phyloP scores from a whole-genome alignment of 1,140 invertebrate species.

The Drosophila prosaltans region DNA sequence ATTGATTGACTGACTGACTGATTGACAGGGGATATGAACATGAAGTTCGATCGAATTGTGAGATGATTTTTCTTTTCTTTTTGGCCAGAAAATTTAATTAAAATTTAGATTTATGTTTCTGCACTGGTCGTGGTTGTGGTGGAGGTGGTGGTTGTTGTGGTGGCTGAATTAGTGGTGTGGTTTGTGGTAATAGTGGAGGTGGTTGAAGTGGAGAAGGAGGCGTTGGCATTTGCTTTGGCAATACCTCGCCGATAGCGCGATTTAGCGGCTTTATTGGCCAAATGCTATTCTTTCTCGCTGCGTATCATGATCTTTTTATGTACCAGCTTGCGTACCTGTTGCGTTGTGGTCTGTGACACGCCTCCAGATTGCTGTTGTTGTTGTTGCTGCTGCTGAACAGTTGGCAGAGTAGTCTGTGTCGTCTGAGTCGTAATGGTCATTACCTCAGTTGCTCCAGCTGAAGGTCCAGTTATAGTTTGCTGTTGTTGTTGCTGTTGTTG shows the following conservation, averaged over 20 bases:
- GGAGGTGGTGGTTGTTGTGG: constrained; percentile 22
- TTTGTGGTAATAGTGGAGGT: constrained; percentile 32
- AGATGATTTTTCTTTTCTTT: constrained; percentile 36
- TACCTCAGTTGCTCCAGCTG: constrained; percentile 65
- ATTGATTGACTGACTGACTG: constrained; percentile 52
- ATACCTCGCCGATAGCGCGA: constrained; percentile 61
- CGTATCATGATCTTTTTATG: constrained; percentile 83
- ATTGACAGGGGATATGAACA: constrained; percentile 40
- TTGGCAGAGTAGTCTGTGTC: constrained; percentile 52
- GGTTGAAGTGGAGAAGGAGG: constrained; percentile 27
- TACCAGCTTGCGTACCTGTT: constrained; percentile 82
- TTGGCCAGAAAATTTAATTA: constrained; percentile 33
- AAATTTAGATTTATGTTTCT: constrained; percentile 42
- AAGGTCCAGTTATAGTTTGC: constrained; percentile 38
- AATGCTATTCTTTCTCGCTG: constrained; percentile 80
- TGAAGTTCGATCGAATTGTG: constrained; percentile 39
- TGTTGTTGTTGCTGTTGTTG: constrained; percentile 52
- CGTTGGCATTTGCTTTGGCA: constrained; percentile 10
- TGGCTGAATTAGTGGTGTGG: constrained; percentile 27
- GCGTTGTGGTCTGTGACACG: constrained; percentile 61
- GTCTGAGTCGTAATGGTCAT: constrained; percentile 79
- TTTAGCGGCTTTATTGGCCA: constrained; percentile 45
- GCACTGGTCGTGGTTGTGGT: constrained; percentile 36
- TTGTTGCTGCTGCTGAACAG: constrained; percentile 55
- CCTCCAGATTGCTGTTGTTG: constrained; percentile 49